Evolutionary conservation across 2,888 invertebrate genomes (phyloP).

Genomic region (Sialis lutaria): DNA sequence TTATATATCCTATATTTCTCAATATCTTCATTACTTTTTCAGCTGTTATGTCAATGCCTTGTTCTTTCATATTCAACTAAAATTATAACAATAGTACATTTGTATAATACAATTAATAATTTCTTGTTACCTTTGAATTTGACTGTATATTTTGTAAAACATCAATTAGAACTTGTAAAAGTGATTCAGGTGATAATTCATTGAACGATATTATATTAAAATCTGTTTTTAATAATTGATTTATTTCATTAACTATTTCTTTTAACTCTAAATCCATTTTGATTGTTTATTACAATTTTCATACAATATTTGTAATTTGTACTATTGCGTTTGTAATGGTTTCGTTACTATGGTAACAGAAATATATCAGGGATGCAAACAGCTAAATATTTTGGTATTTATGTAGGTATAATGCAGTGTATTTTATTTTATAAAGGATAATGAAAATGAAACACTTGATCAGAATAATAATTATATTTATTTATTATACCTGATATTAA

Average conservation of each 20-base stretch:
- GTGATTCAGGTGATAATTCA: conserved; percentile 52
- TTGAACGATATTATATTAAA: conserved; percentile 77
- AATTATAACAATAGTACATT: neutral
- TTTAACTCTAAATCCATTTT: conserved; percentile 49
- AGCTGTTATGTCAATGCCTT: neutral
- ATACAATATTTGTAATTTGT: too few relatives aligned
- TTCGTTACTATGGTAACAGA: too few relatives aligned
- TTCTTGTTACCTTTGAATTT: neutral
- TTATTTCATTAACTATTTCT: conserved; percentile 54
- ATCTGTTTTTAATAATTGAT: conserved; percentile 49
- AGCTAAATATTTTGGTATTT: too few relatives aligned
- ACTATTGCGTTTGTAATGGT: too few relatives aligned
- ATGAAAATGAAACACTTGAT: too few relatives aligned
- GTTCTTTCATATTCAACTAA: neutral
- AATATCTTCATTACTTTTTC: neutral
- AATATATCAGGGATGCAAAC: too few relatives aligned
- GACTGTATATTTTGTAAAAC: conserved; percentile 33
- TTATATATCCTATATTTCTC: neutral
- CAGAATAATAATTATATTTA: too few relatives aligned
- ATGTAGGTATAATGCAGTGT: too few relatives aligned
- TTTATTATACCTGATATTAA: too few relatives aligned
- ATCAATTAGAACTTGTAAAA: conserved; percentile 62
- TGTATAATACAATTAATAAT: neutral
- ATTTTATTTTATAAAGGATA: too few relatives aligned
- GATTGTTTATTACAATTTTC: too few relatives aligned